Base-by-base conservation (phyloP, 1,140 invertebrate species). In the Drosophila elegans region DNA sequence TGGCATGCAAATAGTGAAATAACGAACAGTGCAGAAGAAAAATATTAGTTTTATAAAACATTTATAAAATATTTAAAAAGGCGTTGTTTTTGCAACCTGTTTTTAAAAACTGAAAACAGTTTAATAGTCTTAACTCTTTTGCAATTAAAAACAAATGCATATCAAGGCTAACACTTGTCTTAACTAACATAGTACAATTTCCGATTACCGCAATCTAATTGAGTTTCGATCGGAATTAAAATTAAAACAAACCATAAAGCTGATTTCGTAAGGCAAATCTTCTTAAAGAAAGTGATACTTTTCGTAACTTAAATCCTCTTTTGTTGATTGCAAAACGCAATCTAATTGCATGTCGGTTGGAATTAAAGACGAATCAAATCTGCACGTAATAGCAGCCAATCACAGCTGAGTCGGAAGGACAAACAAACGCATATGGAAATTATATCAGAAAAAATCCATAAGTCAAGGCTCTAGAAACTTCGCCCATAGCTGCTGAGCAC, bases 391-490 rank as follows among this genome's bases (percentile, higher is more conserved):
- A 16, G 25, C 46, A 39, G n/a, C 16, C 12, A 63, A 51, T 63
- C 29, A 36, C 11, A 34, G 36, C 16, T 27, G 6, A 10, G 4
- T 21, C 29, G 38, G n/a, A 7, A 34, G 7, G 3, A 3, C 45
- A 27, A 36, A 64, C 27, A 27, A 21, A n/a, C 13, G 36, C 38
- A 42, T 66, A 44, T 38, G 38, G 29, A 27, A 64, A 64, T 34
- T 27, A 34, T 51, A 51, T 34, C 5, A 5, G 7, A 16, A 51
- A 51, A 48, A 32, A 27, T 32, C 7, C 36, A 12, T 44, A 45
- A 52, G 13, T 13, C 46, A 29, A 21, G 42, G 60, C 46, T 38
- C 60, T 66, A 11, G 38, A 52, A 42, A n/a, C 29, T 32, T 68
- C 16, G n/a, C 21, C 11, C 25, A 38, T 29, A 42, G 29, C 44